Evolutionary conservation across 1,140 invertebrate species (phyloP), one percentile per base, ranked within the genome.

Genomic region (Stegodyphus mimosarum): DNA sequence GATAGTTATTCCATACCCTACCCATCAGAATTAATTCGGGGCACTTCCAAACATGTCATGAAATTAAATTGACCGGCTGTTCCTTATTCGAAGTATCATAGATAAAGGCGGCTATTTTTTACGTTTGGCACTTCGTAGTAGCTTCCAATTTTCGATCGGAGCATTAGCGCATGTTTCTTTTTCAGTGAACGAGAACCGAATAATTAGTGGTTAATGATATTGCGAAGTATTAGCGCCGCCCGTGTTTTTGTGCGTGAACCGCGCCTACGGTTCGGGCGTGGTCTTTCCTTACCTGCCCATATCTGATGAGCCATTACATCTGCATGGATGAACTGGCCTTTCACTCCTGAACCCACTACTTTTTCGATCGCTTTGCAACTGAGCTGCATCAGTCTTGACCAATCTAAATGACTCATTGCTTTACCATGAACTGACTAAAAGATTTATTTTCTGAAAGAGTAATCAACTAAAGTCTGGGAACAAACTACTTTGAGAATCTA

Each of bases 171-270:
- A n/a, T 70, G 52, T 33, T 70, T 51, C 71, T 13, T 70, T 76
- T 64, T 63, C 64, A 69, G 73, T 84, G 74, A 60, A 60, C 81
- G 81, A 84, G 53, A 84, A 55, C 80, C 74, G 74, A 86, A 78
- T 86, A 86, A 86, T 86, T 86, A 86, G 83, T 86, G 83, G 53
- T 86, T 86, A 86, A 86, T 86, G 83, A 78, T 78, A 76, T 76
- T 72, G 83, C 69, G 18, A 60, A n/a, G 74, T 76, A 83, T 83
- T 83, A 83, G 80, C 80, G 72, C 80, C 80, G 80, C 80, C 80
- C 71, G 71, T 72, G 80, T 83, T 83, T 83, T 83, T 76, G 81
- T 76, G 74, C 72, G 51, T 18, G 80, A 49, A 67, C 74, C 74
- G 67, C 83, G 81, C 83, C 83, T 86, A 75, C 49, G 7, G n/a